Evolutionary conservation across 1,140 invertebrate species (phyloP).

Genomic region (Teleogryllus occipitalis): DNA sequence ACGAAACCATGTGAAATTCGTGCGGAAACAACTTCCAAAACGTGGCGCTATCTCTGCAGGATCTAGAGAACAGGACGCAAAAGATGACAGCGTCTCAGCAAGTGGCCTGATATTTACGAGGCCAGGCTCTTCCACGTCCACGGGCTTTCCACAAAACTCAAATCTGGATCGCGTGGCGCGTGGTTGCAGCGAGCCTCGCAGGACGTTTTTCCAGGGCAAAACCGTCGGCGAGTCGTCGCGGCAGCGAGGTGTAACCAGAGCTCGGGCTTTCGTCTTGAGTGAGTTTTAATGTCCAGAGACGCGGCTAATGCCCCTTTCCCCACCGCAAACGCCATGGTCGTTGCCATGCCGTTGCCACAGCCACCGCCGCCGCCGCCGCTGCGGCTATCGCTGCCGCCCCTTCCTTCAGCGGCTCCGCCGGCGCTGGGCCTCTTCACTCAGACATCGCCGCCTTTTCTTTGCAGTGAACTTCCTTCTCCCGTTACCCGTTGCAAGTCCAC

Average conservation of each 20-base stretch:
- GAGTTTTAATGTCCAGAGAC: conserved; percentile 1
- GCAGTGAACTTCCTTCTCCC: no score
- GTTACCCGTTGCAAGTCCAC: no score
- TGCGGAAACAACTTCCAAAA: no score
- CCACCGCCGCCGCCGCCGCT: no score
- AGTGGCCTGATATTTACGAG: not conserved
- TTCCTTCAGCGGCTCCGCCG: not conserved
- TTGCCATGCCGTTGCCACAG: not conserved
- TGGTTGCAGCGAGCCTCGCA: not conserved
- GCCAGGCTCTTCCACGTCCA: not conserved
- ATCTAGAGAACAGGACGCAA: not conserved
- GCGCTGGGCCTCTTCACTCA: no score
- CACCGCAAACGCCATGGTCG: not conserved
- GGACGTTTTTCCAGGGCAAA: not conserved
- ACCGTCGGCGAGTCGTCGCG: not conserved
- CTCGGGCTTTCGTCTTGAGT: not conserved
- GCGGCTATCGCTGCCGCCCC: no score
- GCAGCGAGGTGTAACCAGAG: not conserved
- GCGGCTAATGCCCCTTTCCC: not conserved
- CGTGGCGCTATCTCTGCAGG: not conserved
- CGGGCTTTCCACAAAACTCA: not conserved
- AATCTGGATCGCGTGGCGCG: not conserved
- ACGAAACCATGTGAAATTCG: no score
- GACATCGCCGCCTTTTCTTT: no score
- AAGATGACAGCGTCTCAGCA: no score